Conservation (phyloP, 2,888 invertebrate genomes). For the Mesopsocus fuscifrons region DNA sequence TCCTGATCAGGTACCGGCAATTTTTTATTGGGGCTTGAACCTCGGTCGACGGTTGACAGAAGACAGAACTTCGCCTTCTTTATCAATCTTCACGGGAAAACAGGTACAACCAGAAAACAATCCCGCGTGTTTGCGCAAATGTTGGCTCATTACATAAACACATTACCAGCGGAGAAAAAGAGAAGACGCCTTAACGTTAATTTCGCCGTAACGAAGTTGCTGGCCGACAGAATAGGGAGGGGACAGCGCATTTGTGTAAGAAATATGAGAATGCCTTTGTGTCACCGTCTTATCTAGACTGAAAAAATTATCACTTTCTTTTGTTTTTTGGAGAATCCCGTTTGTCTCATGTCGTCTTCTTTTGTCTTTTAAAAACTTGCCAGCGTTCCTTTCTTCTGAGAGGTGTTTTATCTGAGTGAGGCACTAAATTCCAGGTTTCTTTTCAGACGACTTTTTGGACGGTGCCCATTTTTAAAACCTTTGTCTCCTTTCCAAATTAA, state of each 20-base stretch:
- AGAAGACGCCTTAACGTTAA: no score
- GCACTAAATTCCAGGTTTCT: neutral
- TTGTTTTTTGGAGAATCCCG: slow-evolving; percentile 8
- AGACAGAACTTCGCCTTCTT: no score
- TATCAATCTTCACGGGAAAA: no score
- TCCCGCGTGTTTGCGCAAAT: no score
- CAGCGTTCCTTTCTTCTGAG: neutral
- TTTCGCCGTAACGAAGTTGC: no score
- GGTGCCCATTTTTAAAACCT: neutral
- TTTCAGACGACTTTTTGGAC: neutral
- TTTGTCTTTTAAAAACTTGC: slow-evolving; percentile 9
- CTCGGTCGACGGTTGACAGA: no score
- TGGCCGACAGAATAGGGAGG: no score
- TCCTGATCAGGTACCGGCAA: no score
- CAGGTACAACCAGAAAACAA: no score
- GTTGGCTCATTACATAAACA: no score
- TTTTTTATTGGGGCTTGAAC: no score
- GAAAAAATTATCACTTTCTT: slow-evolving; percentile 11
- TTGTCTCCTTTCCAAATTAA: neutral
- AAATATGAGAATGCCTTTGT: slow-evolving; percentile 8
- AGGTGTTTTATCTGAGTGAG: neutral
- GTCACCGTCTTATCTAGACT: slow-evolving; percentile 6
- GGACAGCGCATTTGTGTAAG: slow-evolving; percentile 3
- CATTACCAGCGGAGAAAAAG: no score
- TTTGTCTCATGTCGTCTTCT: slow-evolving; percentile 9